Evolutionary conservation across 2,113 vertebrate genomes (phyloP).

Genomic region (Heterotis niloticus): DNA sequence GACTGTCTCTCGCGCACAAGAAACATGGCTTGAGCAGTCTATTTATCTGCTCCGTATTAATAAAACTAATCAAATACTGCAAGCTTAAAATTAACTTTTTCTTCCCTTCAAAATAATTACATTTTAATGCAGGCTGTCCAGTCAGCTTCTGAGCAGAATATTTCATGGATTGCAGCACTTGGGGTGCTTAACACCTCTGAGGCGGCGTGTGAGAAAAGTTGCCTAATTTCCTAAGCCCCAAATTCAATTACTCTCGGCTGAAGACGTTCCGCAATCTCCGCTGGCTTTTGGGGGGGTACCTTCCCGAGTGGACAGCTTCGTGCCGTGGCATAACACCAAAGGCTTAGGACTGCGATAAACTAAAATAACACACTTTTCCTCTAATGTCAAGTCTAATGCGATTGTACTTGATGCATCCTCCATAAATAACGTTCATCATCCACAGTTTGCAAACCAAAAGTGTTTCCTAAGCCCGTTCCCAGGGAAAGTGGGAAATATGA

Average conservation of each 20-base stretch:
- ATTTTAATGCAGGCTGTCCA: background rate
- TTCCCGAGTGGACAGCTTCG: constrained; percentile 40
- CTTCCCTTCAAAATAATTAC: background rate
- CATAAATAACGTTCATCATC: constrained; percentile 11
- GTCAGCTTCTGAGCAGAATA: constrained; percentile 54
- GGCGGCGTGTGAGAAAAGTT: constrained; percentile 55
- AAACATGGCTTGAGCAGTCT: background rate
- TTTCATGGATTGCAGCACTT: constrained; percentile 48
- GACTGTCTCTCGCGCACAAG: too few species aligned
- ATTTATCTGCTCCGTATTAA: background rate
- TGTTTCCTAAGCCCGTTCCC: background rate
- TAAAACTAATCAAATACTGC: background rate
- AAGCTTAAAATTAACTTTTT: background rate
- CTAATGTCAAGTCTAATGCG: constrained; percentile 23
- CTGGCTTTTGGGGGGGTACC: constrained; percentile 49
- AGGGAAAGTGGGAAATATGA: background rate
- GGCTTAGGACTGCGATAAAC: constrained; percentile 43
- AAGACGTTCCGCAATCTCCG: constrained; percentile 49
- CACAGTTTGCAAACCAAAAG: background rate
- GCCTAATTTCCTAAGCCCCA: constrained; percentile 57
- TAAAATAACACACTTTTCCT: constrained; percentile 33
- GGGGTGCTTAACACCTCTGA: constrained; percentile 57
- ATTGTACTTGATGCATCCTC: constrained; percentile 14
- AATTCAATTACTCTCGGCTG: constrained; percentile 57
- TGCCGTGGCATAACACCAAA: constrained; percentile 44